Conservation (phyloP, 2,797 vertebrate species). For the Anguilla pacifica region DNA sequence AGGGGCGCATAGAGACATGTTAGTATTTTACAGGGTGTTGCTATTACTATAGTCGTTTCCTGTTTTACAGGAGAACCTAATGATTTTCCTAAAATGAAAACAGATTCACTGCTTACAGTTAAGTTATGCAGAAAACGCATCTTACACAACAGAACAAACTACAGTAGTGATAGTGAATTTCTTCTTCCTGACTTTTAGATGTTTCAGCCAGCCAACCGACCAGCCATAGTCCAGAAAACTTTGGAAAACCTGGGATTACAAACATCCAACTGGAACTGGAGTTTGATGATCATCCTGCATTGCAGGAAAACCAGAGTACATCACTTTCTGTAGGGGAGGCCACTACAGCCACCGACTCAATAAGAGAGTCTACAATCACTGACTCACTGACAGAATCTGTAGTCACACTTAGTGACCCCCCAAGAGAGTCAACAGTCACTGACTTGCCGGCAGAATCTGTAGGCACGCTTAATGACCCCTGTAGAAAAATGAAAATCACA, state of each 20-base stretch:
- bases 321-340: neutral
- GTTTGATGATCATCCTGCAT: neutral
- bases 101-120: neutral
- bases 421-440: neutral
- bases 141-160: neutral
- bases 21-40: neutral
- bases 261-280: neutral
- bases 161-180: neutral
- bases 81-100: neutral
- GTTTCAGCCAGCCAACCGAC: neutral
- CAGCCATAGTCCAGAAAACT: neutral
- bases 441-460: conserved; percentile 7
- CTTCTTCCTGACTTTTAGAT: neutral
- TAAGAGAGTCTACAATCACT: neutral
- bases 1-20: neutral
- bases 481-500: neutral
- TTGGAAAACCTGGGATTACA: neutral
- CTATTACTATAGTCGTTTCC: neutral
- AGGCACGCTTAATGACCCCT: neutral
- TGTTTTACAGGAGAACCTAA: neutral
- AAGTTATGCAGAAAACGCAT: neutral
- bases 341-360: neutral
- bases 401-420: neutral
- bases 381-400: neutral
- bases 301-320: neutral